Evolutionary conservation across 2,888 invertebrate species (phyloP).

Genomic region (Erebia epiphron): DNA sequence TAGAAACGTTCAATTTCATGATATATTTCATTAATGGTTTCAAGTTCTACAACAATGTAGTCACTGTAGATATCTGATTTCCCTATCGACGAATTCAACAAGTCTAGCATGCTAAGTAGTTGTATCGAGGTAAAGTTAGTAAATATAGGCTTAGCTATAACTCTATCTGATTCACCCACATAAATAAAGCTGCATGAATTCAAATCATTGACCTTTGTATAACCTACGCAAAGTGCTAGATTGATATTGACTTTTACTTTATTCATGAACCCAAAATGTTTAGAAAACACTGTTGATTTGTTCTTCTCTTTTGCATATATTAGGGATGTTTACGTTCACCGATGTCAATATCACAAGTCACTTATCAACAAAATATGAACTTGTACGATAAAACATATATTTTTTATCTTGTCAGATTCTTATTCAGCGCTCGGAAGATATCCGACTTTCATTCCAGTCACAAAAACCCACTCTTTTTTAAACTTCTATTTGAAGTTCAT

Average conservation of each 20-base stretch:
- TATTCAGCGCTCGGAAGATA: conserved; percentile 1
- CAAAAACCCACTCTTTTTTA: conserved; percentile 45
- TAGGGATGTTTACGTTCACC: not conserved
- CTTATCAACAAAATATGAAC: not conserved
- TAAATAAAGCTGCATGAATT: not conserved
- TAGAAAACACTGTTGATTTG: conserved; percentile 1
- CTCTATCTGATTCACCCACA: conserved; percentile 6
- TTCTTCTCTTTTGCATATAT: conserved; percentile 1
- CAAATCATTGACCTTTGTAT: not conserved
- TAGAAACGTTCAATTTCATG: not conserved
- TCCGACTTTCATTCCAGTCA: conserved; percentile 15
- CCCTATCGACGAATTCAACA: conserved; percentile 1
- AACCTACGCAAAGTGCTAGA: conserved; percentile 6
- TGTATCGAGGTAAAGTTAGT: conserved; percentile 4
- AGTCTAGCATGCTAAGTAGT: conserved; percentile 10
- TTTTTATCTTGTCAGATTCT: not conserved
- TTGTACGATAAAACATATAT: conserved; percentile 5
- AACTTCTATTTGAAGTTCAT: conserved; percentile 50
- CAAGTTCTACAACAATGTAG: not conserved
- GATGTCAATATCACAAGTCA: conserved; percentile 11
- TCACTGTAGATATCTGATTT: conserved; percentile 3
- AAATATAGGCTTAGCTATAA: not conserved
- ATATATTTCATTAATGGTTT: not conserved
- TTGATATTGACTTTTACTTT: conserved; percentile 3
- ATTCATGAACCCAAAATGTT: conserved; percentile 3